These are phyloP conservation scores for Scotopteryx bipunctaria DNA, from an alignment of 2,888 invertebrate species.

Conservation along the genomic window DNA sequence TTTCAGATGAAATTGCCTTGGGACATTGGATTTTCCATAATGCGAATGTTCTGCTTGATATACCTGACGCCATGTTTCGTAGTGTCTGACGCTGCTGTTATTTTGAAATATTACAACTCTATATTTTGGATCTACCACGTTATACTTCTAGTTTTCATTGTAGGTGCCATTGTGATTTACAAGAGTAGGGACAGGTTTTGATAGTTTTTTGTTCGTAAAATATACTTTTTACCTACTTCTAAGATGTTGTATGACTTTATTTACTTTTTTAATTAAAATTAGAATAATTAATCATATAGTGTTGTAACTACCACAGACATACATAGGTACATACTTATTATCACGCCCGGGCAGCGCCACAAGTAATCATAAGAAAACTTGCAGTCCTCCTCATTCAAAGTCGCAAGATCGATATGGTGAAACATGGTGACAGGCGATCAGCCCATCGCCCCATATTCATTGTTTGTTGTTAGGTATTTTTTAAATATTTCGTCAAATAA, in stretches of 20 bases:
- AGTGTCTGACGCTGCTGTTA: constrained; percentile 44
- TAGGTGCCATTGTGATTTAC: constrained; percentile 49
- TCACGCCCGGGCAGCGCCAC: too few species aligned
- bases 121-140: constrained; percentile 72
- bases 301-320: too few species aligned
- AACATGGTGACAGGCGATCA: too few species aligned
- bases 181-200: constrained; percentile 40
- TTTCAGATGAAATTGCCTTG: constrained; percentile 83
- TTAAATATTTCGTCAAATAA: neutral
- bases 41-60: constrained; percentile 67
- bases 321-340: too few species aligned
- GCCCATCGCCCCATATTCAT: too few species aligned
- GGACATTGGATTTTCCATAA: constrained; percentile 77
- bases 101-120: constrained; percentile 68
- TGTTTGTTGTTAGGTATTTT: neutral
- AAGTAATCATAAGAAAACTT: too few species aligned
- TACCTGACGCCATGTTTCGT: constrained; percentile 71
- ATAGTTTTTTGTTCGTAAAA: constrained; percentile 7
- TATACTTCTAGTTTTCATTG: constrained; percentile 52
- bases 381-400: too few species aligned
- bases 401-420: too few species aligned
- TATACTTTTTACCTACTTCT: neutral
- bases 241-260: neutral
- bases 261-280: too few species aligned
- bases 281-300: too few species aligned